Conservation (phyloP, 2,888 invertebrate species). For the Agonopterix arenella region DNA sequence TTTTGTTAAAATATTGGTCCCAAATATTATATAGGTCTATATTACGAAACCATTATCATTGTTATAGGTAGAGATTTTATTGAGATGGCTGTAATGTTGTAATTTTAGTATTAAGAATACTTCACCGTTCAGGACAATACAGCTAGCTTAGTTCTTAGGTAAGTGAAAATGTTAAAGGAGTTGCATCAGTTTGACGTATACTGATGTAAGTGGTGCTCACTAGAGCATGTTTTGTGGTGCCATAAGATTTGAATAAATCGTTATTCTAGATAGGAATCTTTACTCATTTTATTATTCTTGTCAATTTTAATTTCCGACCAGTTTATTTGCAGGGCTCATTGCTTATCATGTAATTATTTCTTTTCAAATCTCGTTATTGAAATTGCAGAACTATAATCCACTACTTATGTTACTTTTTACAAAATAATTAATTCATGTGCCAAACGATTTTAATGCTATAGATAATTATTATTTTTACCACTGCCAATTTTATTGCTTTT, state of each 20-base stretch:
- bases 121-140: slow-evolving; percentile 41
- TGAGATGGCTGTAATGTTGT: slow-evolving; percentile 15
- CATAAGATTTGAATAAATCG: slow-evolving; percentile 42
- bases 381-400: slow-evolving; percentile 7
- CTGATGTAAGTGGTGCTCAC: slow-evolving; percentile 15
- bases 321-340: too few relatives aligned
- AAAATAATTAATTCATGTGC: slow-evolving; percentile 24
- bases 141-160: slow-evolving; percentile 21
- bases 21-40: neutral
- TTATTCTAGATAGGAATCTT: slow-evolving; percentile 50
- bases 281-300: slow-evolving; percentile 24
- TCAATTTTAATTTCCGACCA: too few relatives aligned
- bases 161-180: slow-evolving; percentile 9
- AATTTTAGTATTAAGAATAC: slow-evolving; percentile 34
- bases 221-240: slow-evolving; percentile 40
- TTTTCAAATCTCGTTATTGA: too few relatives aligned
- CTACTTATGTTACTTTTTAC: slow-evolving; percentile 7
- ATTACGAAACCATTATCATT: neutral
- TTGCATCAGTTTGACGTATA: slow-evolving; percentile 4
- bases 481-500: slow-evolving; percentile 23
- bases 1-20: slow-evolving; percentile 2
- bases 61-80: slow-evolving; percentile 23
- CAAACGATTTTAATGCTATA: slow-evolving; percentile 20
- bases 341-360: neutral
- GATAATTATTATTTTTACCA: slow-evolving; percentile 18